These are phyloP conservation scores for Diachasma alloeum DNA, from an alignment of 1,140 invertebrate species.

Conservation along the genomic window DNA sequence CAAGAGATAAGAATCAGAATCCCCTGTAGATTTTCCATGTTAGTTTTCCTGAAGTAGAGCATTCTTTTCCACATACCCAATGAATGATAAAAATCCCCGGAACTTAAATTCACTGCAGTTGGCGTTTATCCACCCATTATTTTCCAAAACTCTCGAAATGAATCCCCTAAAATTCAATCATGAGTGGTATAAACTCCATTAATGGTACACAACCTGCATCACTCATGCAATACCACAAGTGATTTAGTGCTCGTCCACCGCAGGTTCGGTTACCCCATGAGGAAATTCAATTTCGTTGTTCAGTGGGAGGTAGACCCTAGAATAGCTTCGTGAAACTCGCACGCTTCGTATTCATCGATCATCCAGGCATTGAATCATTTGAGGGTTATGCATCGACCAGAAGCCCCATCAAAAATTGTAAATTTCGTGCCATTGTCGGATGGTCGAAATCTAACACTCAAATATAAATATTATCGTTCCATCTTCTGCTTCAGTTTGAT, in stretches of 20 bases:
- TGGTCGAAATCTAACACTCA: too few relatives aligned
- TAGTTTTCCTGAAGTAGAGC: too few relatives aligned
- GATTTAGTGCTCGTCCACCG: background rate
- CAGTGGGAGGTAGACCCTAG: background rate
- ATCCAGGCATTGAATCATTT: background rate
- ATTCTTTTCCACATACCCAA: too few relatives aligned
- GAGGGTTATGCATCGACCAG: background rate
- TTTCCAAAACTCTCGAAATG: background rate
- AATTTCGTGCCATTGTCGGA: too few relatives aligned
- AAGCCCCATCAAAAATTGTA: background rate
- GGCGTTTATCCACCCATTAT: background rate
- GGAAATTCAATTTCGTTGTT: conserved; percentile 1
- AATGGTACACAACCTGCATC: conserved; percentile 12
- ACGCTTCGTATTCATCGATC: background rate
- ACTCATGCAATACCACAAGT: background rate
- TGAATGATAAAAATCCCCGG: too few relatives aligned
- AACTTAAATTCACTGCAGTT: background rate
- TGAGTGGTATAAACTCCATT: conserved; percentile 38
- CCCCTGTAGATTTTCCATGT: too few relatives aligned
- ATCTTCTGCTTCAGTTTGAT: too few relatives aligned
- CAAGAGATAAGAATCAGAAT: too few relatives aligned
- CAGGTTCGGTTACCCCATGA: background rate
- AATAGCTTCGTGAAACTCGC: background rate
- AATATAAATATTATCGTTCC: too few relatives aligned
- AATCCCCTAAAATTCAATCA: background rate